A percentile compares a stretch with the other conserved stretches of the same genome.
Conservation (phyloP, 64 coral and sea anemone genomes). For the Dendronephthya gigantea region DNA sequence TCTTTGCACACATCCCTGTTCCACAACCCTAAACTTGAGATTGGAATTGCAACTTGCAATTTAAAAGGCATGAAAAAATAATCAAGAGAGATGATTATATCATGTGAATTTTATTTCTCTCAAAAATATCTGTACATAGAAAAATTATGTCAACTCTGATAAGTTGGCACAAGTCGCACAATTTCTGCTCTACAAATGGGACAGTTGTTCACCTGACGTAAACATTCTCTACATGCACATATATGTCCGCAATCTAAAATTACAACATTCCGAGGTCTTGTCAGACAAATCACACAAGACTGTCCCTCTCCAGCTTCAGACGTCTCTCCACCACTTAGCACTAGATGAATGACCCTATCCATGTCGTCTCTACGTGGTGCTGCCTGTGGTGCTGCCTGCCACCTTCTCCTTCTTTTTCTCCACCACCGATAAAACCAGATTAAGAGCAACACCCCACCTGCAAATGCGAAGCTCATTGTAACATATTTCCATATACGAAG, state of each 20-base stretch:
- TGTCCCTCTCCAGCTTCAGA: constrained; percentile 36
- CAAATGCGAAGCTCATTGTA: constrained; percentile 60
- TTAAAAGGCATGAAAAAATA: too few species aligned
- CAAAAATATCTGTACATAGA: background rate
- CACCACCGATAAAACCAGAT: constrained; percentile 31
- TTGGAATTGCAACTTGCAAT: too few species aligned
- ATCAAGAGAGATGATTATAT: too few species aligned
- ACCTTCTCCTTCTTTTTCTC: constrained; percentile 26
- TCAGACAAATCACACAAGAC: constrained; percentile 80
- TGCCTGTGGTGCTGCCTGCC: background rate
- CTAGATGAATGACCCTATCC: background rate
- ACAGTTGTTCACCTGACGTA: constrained; percentile 46
- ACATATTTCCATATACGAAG: constrained; percentile 60
- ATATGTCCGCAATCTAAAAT: constrained; percentile 89
- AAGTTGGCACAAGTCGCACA: constrained; percentile 63
- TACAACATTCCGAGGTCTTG: constrained; percentile 70
- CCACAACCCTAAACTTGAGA: too few species aligned
- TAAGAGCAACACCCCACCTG: constrained; percentile 55
- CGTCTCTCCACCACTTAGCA: background rate
- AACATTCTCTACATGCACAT: constrained; percentile 60
- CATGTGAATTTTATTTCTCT: too few species aligned
- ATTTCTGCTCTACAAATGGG: constrained; percentile 71
- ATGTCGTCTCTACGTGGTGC: too few species aligned
- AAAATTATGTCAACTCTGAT: constrained; percentile 35
- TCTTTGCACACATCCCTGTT: too few species aligned